Evolutionary conservation across 2,797 vertebrate genomes (phyloP).

Genomic region (Poecile montanus): DNA sequence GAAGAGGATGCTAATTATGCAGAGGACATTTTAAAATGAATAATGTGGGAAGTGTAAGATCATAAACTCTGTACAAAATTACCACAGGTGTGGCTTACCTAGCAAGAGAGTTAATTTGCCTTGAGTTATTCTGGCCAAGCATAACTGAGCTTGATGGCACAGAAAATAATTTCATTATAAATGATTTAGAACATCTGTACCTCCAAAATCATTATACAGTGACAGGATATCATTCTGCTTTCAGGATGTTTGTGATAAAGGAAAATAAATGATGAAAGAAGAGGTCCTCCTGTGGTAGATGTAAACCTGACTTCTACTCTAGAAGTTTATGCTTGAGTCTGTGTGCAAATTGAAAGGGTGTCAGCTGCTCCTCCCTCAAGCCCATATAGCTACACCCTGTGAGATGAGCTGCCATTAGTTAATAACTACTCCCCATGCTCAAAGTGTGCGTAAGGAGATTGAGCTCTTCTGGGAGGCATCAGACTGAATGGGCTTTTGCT

Average conservation of each 20-base stretch:
- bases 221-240: background rate
- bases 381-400: background rate
- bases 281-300: background rate
- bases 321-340: background rate
- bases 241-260: background rate
- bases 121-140: background rate
- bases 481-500: background rate
- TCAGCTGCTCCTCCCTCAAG: conserved; percentile 37
- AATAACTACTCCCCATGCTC: background rate
- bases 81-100: conserved; percentile 4
- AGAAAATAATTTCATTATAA: background rate
- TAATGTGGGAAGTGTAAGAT: background rate
- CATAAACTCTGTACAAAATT: background rate
- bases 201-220: background rate
- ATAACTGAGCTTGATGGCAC: background rate
- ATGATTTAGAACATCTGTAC: background rate
- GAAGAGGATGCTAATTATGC: background rate
- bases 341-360: background rate
- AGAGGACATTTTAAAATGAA: background rate
- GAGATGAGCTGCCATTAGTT: background rate
- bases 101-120: conserved; percentile 17
- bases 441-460: background rate
- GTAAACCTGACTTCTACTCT: background rate
- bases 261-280: background rate
- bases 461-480: background rate